phyloP scores from a whole-genome alignment of 92 coral and sea anemone genomes.

The Montipora capitata region DNA sequence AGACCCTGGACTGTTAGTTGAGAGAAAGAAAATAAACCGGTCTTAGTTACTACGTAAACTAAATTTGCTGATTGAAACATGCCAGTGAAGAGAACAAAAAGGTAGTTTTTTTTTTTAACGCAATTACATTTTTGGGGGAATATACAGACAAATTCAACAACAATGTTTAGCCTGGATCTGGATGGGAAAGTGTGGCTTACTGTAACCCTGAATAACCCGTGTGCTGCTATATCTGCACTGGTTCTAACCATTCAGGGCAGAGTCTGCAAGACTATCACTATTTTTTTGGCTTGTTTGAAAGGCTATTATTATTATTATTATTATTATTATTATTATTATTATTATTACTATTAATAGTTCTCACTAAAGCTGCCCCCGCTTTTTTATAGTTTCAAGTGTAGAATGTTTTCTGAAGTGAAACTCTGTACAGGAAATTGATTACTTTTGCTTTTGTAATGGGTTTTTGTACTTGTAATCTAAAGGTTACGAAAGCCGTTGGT shows the following conservation, averaged over 20 bases:
- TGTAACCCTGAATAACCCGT: constrained; percentile 7
- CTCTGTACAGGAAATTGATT: constrained; percentile 19
- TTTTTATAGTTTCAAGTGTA: constrained; percentile 23
- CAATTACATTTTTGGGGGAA: not conserved
- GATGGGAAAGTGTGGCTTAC: not conserved
- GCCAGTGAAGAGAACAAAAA: not conserved
- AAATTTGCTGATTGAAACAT: not conserved
- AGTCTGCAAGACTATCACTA: constrained; percentile 10
- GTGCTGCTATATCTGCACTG: constrained; percentile 24
- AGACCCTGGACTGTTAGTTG: constrained; percentile 18
- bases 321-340: not conserved
- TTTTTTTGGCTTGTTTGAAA: constrained; percentile 18
- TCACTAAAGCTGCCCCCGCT: constrained; percentile 32
- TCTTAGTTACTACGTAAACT: not conserved
- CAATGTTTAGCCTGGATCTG: not conserved
- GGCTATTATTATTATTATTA: not conserved
- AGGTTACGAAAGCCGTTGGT: constrained; percentile 30
- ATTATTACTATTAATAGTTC: constrained; percentile 17
- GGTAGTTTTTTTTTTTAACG: not conserved
- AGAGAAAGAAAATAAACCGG: not conserved
- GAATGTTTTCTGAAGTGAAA: constrained; percentile 27
- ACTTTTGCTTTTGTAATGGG: constrained; percentile 1
- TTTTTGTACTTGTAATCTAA: constrained; percentile 17
- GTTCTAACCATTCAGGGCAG: constrained; percentile 20
- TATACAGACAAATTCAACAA: not conserved